Conservation (phyloP, 2,888 invertebrate species). For the Lymantria monacha region DNA sequence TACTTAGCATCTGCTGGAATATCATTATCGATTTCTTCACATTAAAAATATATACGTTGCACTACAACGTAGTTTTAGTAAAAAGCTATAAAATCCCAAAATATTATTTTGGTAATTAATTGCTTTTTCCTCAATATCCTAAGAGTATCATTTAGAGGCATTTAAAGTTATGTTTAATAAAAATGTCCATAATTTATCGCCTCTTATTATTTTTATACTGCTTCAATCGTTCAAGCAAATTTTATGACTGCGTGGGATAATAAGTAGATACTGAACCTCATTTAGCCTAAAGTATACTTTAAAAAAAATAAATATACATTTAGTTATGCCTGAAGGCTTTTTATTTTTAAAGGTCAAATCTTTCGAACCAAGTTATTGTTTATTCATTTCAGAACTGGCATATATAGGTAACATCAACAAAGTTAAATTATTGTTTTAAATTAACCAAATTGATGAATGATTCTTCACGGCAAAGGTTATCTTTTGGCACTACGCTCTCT, state of each 20-base stretch:
- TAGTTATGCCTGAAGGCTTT: neutral
- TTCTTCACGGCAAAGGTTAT: slow-evolving; percentile 26
- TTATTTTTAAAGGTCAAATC: slow-evolving; percentile 6
- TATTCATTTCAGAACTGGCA: slow-evolving; percentile 25
- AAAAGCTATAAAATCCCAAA: no score
- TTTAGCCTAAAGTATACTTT: neutral
- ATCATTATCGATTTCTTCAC: no score
- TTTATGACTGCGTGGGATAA: slow-evolving; percentile 11
- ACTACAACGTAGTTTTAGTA: no score
- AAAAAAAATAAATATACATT: no score
- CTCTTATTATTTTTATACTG: neutral
- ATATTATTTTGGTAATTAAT: neutral
- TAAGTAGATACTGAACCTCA: neutral
- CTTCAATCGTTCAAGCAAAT: slow-evolving; percentile 4
- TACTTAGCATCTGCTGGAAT: no score
- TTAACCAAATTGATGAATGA: slow-evolving; percentile 52
- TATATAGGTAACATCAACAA: slow-evolving; percentile 27
- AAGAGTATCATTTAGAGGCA: no score
- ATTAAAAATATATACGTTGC: no score
- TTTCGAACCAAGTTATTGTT: slow-evolving; percentile 13
- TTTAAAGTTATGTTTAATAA: neutral
- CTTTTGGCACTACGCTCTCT: slow-evolving; percentile 21
- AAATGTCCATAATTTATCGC: neutral
- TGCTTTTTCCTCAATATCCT: neutral
- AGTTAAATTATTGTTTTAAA: slow-evolving; percentile 58